Base-by-base conservation (phyloP, 2,113 vertebrate genomes). In the Petroica traversi region DNA sequence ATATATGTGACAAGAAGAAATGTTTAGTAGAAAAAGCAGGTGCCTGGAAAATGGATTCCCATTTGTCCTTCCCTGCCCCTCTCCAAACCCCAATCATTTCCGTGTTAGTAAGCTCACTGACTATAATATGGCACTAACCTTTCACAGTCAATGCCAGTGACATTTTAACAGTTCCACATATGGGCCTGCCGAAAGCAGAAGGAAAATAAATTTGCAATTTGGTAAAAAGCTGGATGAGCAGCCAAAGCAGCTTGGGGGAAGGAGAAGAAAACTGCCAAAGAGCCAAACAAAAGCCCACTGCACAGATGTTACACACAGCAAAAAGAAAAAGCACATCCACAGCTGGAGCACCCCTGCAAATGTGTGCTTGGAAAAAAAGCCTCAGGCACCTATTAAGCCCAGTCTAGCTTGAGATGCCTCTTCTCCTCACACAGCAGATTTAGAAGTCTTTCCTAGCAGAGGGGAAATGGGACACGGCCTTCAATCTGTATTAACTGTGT, bases 141-240 rank as follows among this genome's bases (percentile, higher is more conserved):
- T 95, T 94, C 52, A 63, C 61, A 91, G 93, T 29, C 85, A 92
- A 97, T 83, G 85, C 88, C 81, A 89, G 67, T 96, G 94, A 95
- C 89, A 91, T 94, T 97, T 97, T 97, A 92, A 97, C 95, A 94
- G 92, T 51, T 94, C 85, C 76, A 91, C 96, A 94, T 91, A 96
- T 67, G 87, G 84, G 76, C 68, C 87, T 94, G 91, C 76, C 6
- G 52, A 94, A 96, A 97, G 96, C 93, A 95, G 92, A 86, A 97
- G 92, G 90, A 94, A 97, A 91, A 94, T 89, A 95, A 95, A 93
- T 96, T 49, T 81, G 52, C 93, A 72, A 66, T 92, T 96, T 96
- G 96, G 95, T 92, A 81, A 96, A 97, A 90, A 94, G 90, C 95
- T 93, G 89, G 88, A 85, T 95, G 81, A 95, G 96, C 89, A 96